Percentiles rank a stretch among this genome's conserved stretches.
Evolutionary conservation across 2,797 vertebrate species (phyloP).

Genomic region (Nannoperca obscura): DNA sequence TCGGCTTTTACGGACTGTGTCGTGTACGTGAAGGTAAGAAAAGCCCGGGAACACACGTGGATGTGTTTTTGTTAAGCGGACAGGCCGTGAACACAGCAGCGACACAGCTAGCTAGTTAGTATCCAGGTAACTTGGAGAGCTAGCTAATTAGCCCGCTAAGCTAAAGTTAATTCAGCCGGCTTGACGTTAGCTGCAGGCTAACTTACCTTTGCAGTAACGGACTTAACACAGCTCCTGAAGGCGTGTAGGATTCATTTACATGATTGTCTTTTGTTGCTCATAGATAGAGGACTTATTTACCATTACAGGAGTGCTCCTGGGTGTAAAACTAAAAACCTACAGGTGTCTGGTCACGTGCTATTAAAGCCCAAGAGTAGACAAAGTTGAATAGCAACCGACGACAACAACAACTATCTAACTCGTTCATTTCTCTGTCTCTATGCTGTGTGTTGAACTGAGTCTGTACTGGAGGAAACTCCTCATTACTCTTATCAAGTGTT

Average conservation of each 20-base stretch:
- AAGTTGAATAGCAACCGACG: neutral
- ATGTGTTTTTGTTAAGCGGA: neutral
- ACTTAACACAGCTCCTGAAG: neutral
- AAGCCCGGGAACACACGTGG: neutral
- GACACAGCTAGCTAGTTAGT: constrained; percentile 18
- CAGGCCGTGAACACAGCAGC: neutral
- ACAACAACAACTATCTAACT: neutral
- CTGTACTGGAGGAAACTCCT: neutral
- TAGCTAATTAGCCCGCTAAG: constrained; percentile 72
- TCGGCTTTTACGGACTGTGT: neutral
- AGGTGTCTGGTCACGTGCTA: constrained; percentile 4
- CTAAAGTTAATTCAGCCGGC: constrained; percentile 68
- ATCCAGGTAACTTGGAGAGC: constrained; percentile 43
- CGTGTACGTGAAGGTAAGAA: constrained; percentile 23
- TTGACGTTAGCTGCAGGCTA: constrained; percentile 37
- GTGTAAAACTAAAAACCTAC: neutral
- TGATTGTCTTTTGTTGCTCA: neutral
- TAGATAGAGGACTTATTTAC: neutral
- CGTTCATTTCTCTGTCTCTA: neutral
- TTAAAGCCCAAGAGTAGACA: neutral
- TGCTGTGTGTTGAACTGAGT: neutral
- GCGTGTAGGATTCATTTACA: fast-evolving
- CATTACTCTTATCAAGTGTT: neutral
- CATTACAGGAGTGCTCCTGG: neutral
- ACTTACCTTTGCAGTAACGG: neutral